Evolutionary conservation across 1,140 invertebrate species (phyloP).

Genomic region (Asobara japonica): DNA sequence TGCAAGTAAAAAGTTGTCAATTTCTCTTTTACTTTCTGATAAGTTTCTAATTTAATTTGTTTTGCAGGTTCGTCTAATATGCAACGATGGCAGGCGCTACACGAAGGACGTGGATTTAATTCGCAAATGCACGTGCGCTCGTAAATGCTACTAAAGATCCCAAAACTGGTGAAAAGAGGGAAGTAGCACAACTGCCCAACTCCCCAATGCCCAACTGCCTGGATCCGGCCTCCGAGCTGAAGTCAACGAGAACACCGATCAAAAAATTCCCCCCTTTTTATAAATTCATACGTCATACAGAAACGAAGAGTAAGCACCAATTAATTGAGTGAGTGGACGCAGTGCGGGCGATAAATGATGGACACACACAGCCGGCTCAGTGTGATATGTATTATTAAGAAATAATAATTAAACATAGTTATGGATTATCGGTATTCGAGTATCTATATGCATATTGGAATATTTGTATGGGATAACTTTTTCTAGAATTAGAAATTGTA

Average conservation of each 20-base stretch:
- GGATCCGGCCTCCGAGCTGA: slow-evolving; percentile 19
- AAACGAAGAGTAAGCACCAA: background rate
- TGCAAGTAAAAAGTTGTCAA: background rate
- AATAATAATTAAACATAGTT: slow-evolving; percentile 44
- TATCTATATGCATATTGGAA: slow-evolving; percentile 32
- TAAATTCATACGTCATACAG: slow-evolving; percentile 33
- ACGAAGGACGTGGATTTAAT: slow-evolving; percentile 96
- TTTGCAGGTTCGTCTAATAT: slow-evolving; percentile 86
- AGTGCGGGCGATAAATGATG: slow-evolving; percentile 49
- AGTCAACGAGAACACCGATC: slow-evolving; percentile 13
- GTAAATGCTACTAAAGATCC: slow-evolving; percentile 79
- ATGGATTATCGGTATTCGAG: slow-evolving; percentile 27
- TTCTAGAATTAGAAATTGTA: slow-evolving; percentile 23
- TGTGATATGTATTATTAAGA: slow-evolving; percentile 59
- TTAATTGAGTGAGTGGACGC: slow-evolving; percentile 23
- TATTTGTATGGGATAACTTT: slow-evolving; percentile 36
- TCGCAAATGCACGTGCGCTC: slow-evolving; percentile 89
- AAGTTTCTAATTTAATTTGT: slow-evolving; percentile 23
- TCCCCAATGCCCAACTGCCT: slow-evolving; percentile 1
- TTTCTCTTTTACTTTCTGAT: no score
- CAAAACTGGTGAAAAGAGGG: slow-evolving; percentile 46
- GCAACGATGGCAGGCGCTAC: slow-evolving; percentile 90
- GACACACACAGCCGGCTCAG: slow-evolving; percentile 55
- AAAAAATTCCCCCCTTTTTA: slow-evolving; percentile 26
- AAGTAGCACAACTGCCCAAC: background rate